phyloP scores from a whole-genome alignment of 2,113 vertebrate genomes.

The Chaenocephalus aceratus region DNA sequence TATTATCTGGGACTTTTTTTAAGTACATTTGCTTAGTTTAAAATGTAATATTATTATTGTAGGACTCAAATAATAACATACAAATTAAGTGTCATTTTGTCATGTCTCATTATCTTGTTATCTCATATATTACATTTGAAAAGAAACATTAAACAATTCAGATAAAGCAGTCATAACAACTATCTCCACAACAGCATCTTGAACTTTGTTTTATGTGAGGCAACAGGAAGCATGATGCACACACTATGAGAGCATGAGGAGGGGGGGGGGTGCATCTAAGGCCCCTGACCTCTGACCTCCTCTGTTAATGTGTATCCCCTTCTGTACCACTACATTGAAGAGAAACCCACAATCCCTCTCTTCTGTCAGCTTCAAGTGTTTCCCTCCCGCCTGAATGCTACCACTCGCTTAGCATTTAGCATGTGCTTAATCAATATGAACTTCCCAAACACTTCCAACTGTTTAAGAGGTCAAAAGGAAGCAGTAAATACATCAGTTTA shows the following conservation, averaged over 20 bases:
- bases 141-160: no score
- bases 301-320: constrained; percentile 68
- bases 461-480: no score
- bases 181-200: background rate
- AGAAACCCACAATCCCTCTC: background rate
- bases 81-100: background rate
- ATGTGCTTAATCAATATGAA: no score
- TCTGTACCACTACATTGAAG: background rate
- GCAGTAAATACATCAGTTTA: no score
- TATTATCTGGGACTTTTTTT: background rate
- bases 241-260: constrained; percentile 18
- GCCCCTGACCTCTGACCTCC: constrained; percentile 56
- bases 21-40: background rate
- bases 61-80: background rate
- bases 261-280: constrained; percentile 6
- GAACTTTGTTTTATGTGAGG: background rate
- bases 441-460: no score
- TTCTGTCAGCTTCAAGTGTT: background rate
- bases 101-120: background rate
- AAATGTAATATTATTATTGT: background rate
- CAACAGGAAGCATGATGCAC: constrained; percentile 18
- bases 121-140: no score
- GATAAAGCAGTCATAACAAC: no score
- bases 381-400: background rate
- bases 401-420: no score